These are phyloP conservation scores for Tonatia bakeri DNA, from an alignment of 2,113 vertebrate genomes.

Conservation along the genomic window DNA sequence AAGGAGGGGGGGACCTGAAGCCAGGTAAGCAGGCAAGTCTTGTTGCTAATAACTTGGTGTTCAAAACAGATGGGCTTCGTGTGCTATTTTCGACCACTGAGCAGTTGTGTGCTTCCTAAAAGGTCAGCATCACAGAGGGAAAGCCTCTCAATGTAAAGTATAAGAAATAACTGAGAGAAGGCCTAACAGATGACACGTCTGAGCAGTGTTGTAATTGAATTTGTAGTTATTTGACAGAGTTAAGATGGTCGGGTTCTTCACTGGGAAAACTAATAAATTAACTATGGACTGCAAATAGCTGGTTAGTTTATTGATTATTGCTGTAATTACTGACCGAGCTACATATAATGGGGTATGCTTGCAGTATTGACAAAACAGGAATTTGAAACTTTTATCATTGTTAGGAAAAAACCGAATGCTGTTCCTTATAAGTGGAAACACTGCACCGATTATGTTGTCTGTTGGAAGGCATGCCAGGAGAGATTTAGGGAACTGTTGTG, in stretches of 20 bases:
- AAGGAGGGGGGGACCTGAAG: neutral
- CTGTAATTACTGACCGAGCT: slow-evolving; percentile 56
- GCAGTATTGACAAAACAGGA: slow-evolving; percentile 40
- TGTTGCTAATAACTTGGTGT: neutral
- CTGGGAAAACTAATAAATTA: slow-evolving; percentile 54
- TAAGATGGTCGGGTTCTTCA: slow-evolving; percentile 24
- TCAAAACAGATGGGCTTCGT: neutral
- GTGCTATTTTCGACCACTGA: neutral
- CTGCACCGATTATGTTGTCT: neutral
- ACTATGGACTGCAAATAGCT: slow-evolving; percentile 41
- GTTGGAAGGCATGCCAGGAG: neutral
- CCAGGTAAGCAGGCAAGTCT: neutral
- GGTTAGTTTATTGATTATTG: slow-evolving; percentile 65
- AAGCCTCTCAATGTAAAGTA: neutral
- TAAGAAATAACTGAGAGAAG: slow-evolving; percentile 14
- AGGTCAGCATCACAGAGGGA: neutral
- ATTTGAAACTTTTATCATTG: slow-evolving; percentile 50
- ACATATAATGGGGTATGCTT: slow-evolving; percentile 48
- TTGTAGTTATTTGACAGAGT: slow-evolving; percentile 13
- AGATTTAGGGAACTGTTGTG: neutral
- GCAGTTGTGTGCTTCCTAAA: neutral
- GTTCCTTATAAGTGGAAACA: slow-evolving; percentile 8
- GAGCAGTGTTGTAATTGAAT: neutral
- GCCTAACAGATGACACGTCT: neutral
- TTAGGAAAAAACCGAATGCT: neutral